phyloP scores from a whole-genome alignment of 2,113 vertebrate genomes.

The Fukomys damarensis region DNA sequence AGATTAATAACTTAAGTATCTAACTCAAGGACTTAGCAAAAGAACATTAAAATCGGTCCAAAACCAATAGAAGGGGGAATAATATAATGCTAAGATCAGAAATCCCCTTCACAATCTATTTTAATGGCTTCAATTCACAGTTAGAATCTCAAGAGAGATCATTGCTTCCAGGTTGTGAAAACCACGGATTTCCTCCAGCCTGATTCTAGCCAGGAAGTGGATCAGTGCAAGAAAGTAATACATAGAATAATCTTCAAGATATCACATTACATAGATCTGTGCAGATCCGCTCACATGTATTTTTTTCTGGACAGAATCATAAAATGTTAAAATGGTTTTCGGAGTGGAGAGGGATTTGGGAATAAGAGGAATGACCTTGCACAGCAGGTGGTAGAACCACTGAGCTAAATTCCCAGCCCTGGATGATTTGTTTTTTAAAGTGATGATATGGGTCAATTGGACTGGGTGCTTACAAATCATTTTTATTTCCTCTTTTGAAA shows the following conservation, averaged over 20 bases:
- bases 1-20: not conserved
- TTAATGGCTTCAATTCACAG: slow-evolving; percentile 31
- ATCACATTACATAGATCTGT: not conserved
- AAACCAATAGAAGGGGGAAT: not conserved
- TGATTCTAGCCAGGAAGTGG: not conserved
- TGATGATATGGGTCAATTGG: not conserved
- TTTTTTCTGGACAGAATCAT: slow-evolving; percentile 28
- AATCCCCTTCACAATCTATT: slow-evolving; percentile 2
- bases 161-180: not conserved
- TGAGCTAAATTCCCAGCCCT: too few relatives aligned
- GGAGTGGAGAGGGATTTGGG: not conserved
- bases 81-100: not conserved
- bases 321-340: slow-evolving; percentile 15
- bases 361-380: not conserved
- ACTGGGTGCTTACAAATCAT: not conserved
- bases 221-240: not conserved
- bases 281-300: not conserved
- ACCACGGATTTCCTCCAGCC: not conserved
- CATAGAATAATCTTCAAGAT: not conserved
- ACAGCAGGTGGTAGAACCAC: too few relatives aligned
- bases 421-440: slow-evolving; percentile 1
- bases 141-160: not conserved
- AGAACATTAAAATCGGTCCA: not conserved
- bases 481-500: not conserved
- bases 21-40: slow-evolving; percentile 24